Evolutionary conservation across 2,888 invertebrate species (phyloP).

Genomic region (Melipona beecheii): DNA sequence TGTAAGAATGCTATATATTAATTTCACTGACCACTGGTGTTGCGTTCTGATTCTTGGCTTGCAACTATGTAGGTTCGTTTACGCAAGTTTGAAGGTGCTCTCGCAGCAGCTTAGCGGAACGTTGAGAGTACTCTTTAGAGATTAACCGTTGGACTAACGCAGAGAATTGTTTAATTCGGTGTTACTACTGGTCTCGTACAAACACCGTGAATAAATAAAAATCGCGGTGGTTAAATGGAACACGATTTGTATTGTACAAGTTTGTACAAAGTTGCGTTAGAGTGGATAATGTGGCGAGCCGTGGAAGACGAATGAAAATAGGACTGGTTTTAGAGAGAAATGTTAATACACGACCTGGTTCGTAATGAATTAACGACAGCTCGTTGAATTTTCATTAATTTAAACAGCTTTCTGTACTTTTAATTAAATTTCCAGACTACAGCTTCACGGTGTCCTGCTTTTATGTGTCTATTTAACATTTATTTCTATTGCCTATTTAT

Average conservation of each 20-base stretch:
- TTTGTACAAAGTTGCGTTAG: background rate
- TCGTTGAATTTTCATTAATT: slow-evolving; percentile 9
- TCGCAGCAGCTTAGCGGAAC: background rate
- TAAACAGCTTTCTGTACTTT: background rate
- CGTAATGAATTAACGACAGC: background rate
- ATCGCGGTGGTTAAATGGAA: background rate
- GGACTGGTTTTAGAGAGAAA: background rate
- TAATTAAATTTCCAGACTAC: background rate
- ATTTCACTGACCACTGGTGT: background rate
- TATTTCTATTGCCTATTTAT: background rate
- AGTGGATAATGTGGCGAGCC: background rate
- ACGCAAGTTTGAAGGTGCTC: background rate
- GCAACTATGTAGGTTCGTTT: background rate
- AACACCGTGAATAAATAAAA: background rate
- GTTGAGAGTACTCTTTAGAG: background rate
- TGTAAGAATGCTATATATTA: background rate
- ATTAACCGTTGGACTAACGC: background rate
- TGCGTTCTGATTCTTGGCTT: background rate
- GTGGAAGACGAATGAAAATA: background rate
- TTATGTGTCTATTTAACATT: background rate
- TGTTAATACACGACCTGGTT: background rate
- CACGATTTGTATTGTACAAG: background rate
- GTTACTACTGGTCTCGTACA: background rate
- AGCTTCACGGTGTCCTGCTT: no score
- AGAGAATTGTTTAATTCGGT: background rate